Base-by-base conservation (phyloP, 92 coral and sea anemone species). In the Parazoanthus darwini region DNA sequence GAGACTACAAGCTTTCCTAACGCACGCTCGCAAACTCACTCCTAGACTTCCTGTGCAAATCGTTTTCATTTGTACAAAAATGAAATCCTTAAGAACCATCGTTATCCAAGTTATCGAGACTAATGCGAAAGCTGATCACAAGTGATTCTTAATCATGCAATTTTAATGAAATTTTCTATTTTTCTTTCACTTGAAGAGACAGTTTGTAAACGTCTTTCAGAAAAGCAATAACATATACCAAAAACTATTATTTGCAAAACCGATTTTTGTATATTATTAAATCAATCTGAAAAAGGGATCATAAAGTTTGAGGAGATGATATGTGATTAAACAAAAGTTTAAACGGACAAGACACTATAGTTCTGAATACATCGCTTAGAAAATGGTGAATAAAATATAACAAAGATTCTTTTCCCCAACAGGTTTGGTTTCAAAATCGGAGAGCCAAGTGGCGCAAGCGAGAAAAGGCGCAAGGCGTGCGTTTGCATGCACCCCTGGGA, bases 401-500 rank as follows among this genome's bases (percentile, higher is more conserved):
- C 35, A 3, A 38, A 18, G 18, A 29, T 15, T 43, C 5, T 2
- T 74, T 43, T 63, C 50, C 54, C 10, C 13, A 42, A 39, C 91
- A 95, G 98, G 98, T 95, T 56, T 95, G 98, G 98, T 95, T 95
- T 77, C 98, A 95, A 75, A 95, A 95, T 89, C 93, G 98, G 78
- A 73, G 98, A 73, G 98, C 98, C 14, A 95, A 95, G 78, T 95
- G 98, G 98, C 90, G 98, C 65, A 95, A 95, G 59, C 93, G 98
- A 2, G 98, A 95, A 78, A 95, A 95, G 78, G 93, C 98, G 1
- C 98, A 95, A 43, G 98, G 99, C 15, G 94, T 97, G 6, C 92
- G 99, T 0, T 82, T 96, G 0, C 99, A 97, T 76, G 98, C 99
- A 33, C 98, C 99, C 7, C 89, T 97, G n/a, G 96, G 97, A 23